Base-by-base conservation (phyloP, 2,888 invertebrate species). In the Myathropa florea region DNA sequence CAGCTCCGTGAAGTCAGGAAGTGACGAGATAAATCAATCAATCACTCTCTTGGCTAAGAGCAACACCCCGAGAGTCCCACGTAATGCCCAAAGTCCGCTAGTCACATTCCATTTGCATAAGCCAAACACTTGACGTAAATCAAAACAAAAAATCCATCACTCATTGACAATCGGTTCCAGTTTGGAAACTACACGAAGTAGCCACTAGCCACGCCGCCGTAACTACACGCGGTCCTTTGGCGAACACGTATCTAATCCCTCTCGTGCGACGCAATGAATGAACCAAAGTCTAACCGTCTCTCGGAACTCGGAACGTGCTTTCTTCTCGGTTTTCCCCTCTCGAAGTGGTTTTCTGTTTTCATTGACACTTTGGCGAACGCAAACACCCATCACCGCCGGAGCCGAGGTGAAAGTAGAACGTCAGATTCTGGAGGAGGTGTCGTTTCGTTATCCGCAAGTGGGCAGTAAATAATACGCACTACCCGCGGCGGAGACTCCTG, bases 341-440 rank as follows among this genome's bases (percentile, higher is more conserved):
- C 68, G 65, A 75, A 84, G 79, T 77, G 59, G 59, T 68, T 82
- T 53, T 65, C 57, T 64, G 26, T 65, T 84, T 76, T 55, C 67
- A 64, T 71, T 85, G 71, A 65, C 46, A 57, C 63, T 77, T 81
- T 67, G 46, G 46, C 46, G 24, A 24, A 57, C 57, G 24, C 57
- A 82, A 85, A 82, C 78, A 86, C 72, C 68, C 46, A 82, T 78
- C 61, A 63, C 1, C 63, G 12, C 39, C 33, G 46, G 24, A 23
- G 77, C 60, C 24, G 61, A 76, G 88, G 88, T 88, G 88, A 88
- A 88, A 88, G 88, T 88, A 88, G 88, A 88, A 82, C 88, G 88
- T 87, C 73, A 71, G 78, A 68, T 78, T 82, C 78, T 67, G 78
- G 65, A 82, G 64, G 78, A 86, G 72, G 26, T 71, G 61, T 82